Conservation (phyloP, 2,797 vertebrate genomes). For the Botia almorhae region DNA sequence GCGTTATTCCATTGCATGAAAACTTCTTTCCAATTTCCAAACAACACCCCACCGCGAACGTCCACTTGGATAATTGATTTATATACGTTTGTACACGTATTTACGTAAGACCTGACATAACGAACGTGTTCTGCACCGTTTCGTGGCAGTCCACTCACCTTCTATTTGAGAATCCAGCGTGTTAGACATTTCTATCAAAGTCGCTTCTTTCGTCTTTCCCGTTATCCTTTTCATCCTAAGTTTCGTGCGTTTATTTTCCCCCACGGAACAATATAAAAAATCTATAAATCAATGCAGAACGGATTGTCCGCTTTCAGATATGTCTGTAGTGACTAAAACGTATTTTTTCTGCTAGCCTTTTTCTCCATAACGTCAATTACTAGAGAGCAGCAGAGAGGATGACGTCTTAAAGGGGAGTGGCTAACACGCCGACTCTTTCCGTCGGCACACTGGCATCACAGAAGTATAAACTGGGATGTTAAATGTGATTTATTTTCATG, state of each 20-base stretch:
- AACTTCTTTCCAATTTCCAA: not conserved
- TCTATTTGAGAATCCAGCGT: constrained; percentile 65
- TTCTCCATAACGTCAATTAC: constrained; percentile 23
- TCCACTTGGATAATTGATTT: not conserved
- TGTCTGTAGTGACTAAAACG: not conserved
- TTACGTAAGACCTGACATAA: not conserved
- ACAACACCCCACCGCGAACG: no score
- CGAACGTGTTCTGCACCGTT: not conserved
- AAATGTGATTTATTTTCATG: not conserved
- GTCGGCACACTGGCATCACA: not conserved
- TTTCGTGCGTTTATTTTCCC: constrained; percentile 22
- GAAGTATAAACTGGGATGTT: not conserved
- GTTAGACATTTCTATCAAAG: constrained; percentile 79
- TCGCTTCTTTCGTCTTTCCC: constrained; percentile 77
- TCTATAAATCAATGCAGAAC: not conserved
- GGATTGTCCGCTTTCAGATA: not conserved
- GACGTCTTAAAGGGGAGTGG: constrained; percentile 48
- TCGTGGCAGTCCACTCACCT: constrained; percentile 66
- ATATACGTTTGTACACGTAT: not conserved
- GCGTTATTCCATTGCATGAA: not conserved
- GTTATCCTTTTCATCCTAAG: constrained; percentile 78
- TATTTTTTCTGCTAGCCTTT: constrained; percentile 2
- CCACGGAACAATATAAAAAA: not conserved
- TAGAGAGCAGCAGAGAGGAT: not conserved
- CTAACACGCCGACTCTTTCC: not conserved